Conservation (phyloP, 2,113 vertebrate genomes). For the Albula glossodonta region DNA sequence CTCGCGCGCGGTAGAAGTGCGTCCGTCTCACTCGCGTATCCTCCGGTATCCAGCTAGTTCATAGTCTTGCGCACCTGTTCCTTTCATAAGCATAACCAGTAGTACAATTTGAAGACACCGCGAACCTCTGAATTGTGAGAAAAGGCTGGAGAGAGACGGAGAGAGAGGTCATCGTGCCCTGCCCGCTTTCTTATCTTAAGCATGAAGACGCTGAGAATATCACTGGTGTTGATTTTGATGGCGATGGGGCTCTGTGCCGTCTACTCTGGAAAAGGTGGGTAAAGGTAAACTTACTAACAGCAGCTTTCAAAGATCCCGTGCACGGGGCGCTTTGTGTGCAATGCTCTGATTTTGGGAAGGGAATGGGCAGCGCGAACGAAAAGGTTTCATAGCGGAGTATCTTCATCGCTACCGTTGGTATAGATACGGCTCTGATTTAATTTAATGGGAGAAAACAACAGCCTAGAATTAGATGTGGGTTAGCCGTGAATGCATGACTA, state of each 20-base stretch:
- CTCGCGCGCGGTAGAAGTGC: neutral
- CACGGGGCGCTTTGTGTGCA: neutral
- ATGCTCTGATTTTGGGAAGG: conserved; percentile 11
- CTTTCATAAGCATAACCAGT: conserved; percentile 41
- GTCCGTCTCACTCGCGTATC: neutral
- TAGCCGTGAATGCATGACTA: neutral
- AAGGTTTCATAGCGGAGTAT: neutral
- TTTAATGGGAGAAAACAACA: neutral
- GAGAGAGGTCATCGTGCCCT: conserved; percentile 47
- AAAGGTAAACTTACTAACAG: conserved; percentile 53
- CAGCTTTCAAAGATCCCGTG: neutral
- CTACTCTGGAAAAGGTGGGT: conserved; percentile 64
- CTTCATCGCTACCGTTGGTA: neutral
- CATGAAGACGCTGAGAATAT: conserved; percentile 65
- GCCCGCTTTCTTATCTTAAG: conserved; percentile 31
- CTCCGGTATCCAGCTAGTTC: neutral
- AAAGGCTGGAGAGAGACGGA: conserved; percentile 22
- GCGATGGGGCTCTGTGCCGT: conserved; percentile 67
- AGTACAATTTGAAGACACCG: conserved; percentile 25
- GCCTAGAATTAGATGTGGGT: neutral
- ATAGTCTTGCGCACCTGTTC: neutral
- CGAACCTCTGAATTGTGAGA: conserved; percentile 14
- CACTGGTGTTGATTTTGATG: conserved; percentile 56
- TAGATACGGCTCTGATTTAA: neutral
- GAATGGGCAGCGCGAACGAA: neutral